phyloP scores from a whole-genome alignment of 2,888 invertebrate genomes.

The Dasypolia templi region DNA sequence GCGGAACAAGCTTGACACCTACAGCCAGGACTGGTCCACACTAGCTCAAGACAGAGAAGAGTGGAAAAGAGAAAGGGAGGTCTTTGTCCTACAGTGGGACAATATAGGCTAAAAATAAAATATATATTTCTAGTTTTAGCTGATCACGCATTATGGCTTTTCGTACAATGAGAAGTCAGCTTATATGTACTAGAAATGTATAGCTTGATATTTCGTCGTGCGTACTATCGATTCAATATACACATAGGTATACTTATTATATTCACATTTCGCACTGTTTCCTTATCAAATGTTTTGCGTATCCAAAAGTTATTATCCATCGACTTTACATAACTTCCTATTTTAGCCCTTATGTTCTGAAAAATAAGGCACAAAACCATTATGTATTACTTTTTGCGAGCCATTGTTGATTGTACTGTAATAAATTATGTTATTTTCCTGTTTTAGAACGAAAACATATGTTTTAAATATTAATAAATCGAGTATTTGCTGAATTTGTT shows the following conservation, averaged over 20 bases:
- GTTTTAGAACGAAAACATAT: slow-evolving; percentile 44
- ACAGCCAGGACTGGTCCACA: too few species aligned
- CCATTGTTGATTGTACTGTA: neutral
- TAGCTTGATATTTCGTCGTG: too few species aligned
- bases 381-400: neutral
- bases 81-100: too few species aligned
- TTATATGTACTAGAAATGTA: too few species aligned
- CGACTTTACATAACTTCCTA: neutral
- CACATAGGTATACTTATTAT: neutral
- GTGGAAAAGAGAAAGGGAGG: too few species aligned
- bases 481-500: neutral
- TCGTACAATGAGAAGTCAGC: too few species aligned
- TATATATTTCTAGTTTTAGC: too few species aligned
- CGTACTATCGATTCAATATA: slow-evolving; percentile 1
- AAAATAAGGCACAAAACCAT: neutral
- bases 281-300: slow-evolving; percentile 35
- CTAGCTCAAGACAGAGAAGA: too few species aligned
- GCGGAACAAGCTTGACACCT: too few species aligned
- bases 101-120: too few species aligned
- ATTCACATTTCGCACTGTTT: slow-evolving; percentile 23
- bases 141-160: too few species aligned
- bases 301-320: neutral
- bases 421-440: slow-evolving; percentile 59
- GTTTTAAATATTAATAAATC: slow-evolving; percentile 25
- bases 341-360: slow-evolving; percentile 9